Evolutionary conservation across 2,888 invertebrate genomes (phyloP).

Genomic region (Copidosoma aretas): DNA sequence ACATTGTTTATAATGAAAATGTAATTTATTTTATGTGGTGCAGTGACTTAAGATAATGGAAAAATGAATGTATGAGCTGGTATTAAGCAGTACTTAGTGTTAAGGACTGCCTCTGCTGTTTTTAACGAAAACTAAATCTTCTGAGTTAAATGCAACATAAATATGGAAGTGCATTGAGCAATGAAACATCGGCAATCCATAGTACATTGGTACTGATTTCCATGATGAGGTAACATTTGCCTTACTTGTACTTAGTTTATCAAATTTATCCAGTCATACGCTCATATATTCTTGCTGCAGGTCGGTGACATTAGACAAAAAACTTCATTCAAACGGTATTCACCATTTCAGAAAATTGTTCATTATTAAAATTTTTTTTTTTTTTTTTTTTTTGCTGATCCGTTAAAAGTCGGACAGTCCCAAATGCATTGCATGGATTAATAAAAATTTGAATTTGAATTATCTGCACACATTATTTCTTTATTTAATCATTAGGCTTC

Average conservation of each 20-base stretch:
- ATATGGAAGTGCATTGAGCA: slow-evolving; percentile 54
- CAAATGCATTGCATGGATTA: slow-evolving; percentile 43
- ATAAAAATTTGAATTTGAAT: slow-evolving; percentile 22
- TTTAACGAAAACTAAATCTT: slow-evolving; percentile 47
- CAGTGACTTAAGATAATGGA: slow-evolving; percentile 64
- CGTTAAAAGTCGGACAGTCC: slow-evolving; percentile 55
- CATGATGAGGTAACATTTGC: slow-evolving; percentile 64
- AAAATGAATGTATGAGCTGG: slow-evolving; percentile 63
- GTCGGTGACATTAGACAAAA: slow-evolving; percentile 52
- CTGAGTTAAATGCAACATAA: slow-evolving; percentile 56
- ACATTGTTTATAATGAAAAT: slow-evolving; percentile 61
- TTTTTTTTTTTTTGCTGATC: slow-evolving; percentile 42
- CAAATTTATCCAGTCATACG: slow-evolving; percentile 63
- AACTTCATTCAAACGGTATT: slow-evolving; percentile 55
- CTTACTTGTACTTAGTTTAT: slow-evolving; percentile 64
- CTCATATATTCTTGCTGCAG: slow-evolving; percentile 61
- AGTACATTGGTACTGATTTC: slow-evolving; percentile 55
- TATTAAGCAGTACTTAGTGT: slow-evolving; percentile 57
- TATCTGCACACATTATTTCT: slow-evolving; percentile 36
- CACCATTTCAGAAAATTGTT: slow-evolving; percentile 55
- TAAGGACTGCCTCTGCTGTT: slow-evolving; percentile 50
- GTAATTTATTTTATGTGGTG: slow-evolving; percentile 65
- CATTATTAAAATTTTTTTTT: slow-evolving; percentile 53
- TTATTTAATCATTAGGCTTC: slow-evolving; percentile 27
- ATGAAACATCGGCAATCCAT: slow-evolving; percentile 53